Percentiles rank a stretch among this genome's conserved stretches.
Conservation (phyloP, 2,797 vertebrate genomes). For the Bucorvus abyssinicus region DNA sequence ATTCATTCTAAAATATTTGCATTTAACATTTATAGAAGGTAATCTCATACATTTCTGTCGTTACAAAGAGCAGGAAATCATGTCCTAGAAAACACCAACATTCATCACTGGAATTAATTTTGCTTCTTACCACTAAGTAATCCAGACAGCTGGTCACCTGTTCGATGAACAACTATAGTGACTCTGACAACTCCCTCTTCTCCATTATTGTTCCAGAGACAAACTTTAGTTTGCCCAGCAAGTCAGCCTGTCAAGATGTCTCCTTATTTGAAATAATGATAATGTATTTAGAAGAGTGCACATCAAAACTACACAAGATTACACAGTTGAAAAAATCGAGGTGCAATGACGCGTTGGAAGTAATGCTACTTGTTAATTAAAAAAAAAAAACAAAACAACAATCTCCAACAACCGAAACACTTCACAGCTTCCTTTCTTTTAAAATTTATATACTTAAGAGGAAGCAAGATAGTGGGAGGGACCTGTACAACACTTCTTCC, state of each 20-base stretch:
- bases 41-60: not conserved
- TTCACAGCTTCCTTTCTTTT: not conserved
- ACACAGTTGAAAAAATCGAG: not conserved
- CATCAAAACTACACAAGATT: not conserved
- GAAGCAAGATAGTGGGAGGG: not conserved
- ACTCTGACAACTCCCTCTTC: not conserved
- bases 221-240: not conserved
- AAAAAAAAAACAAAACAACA: too few species aligned
- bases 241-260: not conserved
- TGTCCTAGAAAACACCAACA: not conserved
- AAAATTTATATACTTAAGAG: not conserved
- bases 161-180: fast-evolving
- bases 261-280: not conserved
- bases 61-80: not conserved
- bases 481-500: not conserved
- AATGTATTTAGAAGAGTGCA: not conserved
- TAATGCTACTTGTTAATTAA: not conserved
- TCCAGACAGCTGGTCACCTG: not conserved
- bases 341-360: fast-evolving
- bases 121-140: not conserved
- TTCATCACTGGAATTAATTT: not conserved
- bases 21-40: not conserved
- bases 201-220: not conserved
- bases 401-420: not conserved
- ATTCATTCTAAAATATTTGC: not conserved